A percentile compares a stretch with the other conserved stretches of the same genome.
Evolutionary conservation across 2,888 invertebrate species (phyloP).

Genomic region (Oxytorus armatus): DNA sequence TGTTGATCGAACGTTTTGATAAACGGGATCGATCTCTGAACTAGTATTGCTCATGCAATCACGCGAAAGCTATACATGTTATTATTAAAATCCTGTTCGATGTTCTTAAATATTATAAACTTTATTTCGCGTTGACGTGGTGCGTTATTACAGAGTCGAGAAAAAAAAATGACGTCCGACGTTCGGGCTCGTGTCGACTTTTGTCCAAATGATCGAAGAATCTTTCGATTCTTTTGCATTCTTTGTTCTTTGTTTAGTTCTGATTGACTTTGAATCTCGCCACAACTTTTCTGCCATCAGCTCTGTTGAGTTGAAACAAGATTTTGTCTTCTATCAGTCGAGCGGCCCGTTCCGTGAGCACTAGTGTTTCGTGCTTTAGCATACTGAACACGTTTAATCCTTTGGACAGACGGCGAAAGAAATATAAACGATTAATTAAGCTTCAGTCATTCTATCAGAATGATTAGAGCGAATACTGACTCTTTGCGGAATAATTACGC

Average conservation of each 20-base stretch:
- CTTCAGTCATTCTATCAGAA: too few species aligned
- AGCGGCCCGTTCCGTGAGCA: slow-evolving; percentile 93
- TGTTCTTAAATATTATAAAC: slow-evolving; percentile 44
- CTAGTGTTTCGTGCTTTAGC: slow-evolving; percentile 97
- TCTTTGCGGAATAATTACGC: slow-evolving; percentile 14
- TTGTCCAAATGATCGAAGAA: background rate
- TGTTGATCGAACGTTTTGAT: slow-evolving; percentile 27
- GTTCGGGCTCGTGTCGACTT: background rate
- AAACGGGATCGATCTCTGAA: slow-evolving; percentile 10
- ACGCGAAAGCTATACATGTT: background rate
- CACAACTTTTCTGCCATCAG: slow-evolving; percentile 84
- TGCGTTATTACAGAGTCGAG: slow-evolving; percentile 34
- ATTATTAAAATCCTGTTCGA: slow-evolving; percentile 4
- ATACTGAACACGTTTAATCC: slow-evolving; percentile 97
- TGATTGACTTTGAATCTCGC: slow-evolving; percentile 88
- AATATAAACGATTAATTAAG: slow-evolving; percentile 3
- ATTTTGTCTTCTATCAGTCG: slow-evolving; percentile 93
- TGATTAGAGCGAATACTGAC: too few species aligned
- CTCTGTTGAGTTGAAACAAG: slow-evolving; percentile 89
- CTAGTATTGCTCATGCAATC: too few species aligned
- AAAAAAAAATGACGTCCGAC: background rate
- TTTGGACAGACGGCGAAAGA: slow-evolving; percentile 73
- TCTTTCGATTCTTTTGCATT: background rate
- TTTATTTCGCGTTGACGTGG: slow-evolving; percentile 24
- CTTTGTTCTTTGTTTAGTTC: slow-evolving; percentile 82